phyloP scores from a whole-genome alignment of 2,797 vertebrate genomes.

The Acanthurus lineatus region DNA sequence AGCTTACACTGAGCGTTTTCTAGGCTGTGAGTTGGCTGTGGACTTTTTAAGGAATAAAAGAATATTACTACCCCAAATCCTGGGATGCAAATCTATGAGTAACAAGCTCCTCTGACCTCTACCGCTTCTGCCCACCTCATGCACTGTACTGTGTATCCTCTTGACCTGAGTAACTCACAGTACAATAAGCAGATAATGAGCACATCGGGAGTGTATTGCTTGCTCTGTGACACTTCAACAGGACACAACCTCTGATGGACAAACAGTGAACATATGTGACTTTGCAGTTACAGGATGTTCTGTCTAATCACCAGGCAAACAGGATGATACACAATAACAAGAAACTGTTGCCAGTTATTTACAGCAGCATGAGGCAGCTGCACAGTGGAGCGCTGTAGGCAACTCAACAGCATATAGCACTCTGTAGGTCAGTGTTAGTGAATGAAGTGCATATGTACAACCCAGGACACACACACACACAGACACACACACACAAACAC shows the following conservation, averaged over 20 bases:
- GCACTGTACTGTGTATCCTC: background rate
- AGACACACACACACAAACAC: background rate
- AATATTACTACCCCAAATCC: conserved; percentile 13
- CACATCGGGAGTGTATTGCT: background rate
- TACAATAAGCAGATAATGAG: background rate
- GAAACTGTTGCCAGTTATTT: conserved; percentile 15
- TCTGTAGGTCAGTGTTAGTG: background rate
- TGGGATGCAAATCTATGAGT: conserved; percentile 5
- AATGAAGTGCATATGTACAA: background rate
- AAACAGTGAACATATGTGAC: conserved; percentile 32
- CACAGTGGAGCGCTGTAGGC: background rate
- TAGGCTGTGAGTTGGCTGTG: background rate
- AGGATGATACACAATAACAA: conserved; percentile 22
- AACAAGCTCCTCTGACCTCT: conserved; percentile 2
- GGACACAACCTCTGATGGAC: conserved; percentile 18
- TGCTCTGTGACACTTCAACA: background rate
- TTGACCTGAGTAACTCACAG: background rate
- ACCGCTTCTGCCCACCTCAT: background rate
- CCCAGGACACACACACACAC: background rate
- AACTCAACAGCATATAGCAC: background rate
- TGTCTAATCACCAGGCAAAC: conserved; percentile 37
- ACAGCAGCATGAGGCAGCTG: conserved; percentile 22
- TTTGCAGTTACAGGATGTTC: conserved; percentile 58
- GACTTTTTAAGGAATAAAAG: conserved; percentile 12
- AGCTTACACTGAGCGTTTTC: background rate